Base-by-base conservation (phyloP, 2,797 vertebrate genomes). In the Hydrophis major region DNA sequence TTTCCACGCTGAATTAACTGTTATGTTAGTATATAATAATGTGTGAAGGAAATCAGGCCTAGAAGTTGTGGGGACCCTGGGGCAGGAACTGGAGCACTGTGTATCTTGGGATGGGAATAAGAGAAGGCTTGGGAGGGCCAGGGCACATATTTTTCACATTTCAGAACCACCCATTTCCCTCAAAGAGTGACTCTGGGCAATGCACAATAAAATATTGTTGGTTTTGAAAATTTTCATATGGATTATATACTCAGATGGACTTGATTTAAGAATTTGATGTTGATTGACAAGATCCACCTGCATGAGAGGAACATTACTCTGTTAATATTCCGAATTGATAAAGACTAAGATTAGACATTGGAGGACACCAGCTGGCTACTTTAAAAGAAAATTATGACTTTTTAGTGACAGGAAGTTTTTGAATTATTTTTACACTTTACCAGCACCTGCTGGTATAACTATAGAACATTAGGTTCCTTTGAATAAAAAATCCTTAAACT, bases 1-100 rank as follows among this genome's bases (percentile, higher is more conserved):
- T 86, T 92, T 91, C 0, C 0, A 90, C 87, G 55, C 60, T 95
- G 66, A 95, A 93, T 37, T 87, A 92, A 92, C 95, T 92, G 93
- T 28, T 91, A 90, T 56, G 94, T 92, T 88, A 94, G 60, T 86
- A 91, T 50, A 56, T 37, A 78, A 93, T 92, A 37, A 74, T 18
- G 6, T 37, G 66, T 74, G n/a, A n/a, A 74, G n/a, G 66, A 37
- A 74, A 74, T 37, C n/a, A 74, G 6, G 32, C 16, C n/a, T 74
- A 74, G 32, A 74, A 18, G n/a, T 18, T 69, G 66, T 69, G 66
- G 66, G 66, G 14, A 69, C n/a, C n/a, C 13, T 1, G 6, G 32
- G 32, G 16, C 66, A 74, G 32, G 66, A 74, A 74, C n/a, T 74
- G 66, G n/a, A 74, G 16, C 66, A 74, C 66, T 7, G 16, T 32